These are phyloP conservation scores for Therioaphis trifolii DNA, from an alignment of 2,888 invertebrate genomes.

Conservation along the genomic window DNA sequence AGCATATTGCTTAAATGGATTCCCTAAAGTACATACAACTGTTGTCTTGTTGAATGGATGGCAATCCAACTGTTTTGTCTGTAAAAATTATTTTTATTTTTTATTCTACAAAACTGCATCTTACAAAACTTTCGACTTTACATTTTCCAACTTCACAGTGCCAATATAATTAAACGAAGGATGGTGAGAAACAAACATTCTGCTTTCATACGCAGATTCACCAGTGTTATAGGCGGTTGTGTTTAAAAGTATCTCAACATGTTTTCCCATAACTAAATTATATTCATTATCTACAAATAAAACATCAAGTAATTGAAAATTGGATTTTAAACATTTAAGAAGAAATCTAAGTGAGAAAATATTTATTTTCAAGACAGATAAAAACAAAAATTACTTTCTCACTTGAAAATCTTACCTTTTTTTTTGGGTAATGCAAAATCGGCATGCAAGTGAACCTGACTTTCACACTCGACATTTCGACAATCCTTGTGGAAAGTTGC, in stretches of 20 bases:
- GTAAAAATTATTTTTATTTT: not conserved
- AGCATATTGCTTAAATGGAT: conserved; percentile 81
- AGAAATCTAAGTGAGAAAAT: too few relatives aligned
- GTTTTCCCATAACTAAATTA: conserved; percentile 76
- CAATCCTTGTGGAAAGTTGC: conserved; percentile 93
- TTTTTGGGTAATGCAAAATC: conserved; percentile 71
- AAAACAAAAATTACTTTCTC: too few relatives aligned
- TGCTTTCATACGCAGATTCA: conserved; percentile 91
- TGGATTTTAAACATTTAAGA: not conserved
- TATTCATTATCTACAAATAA: conserved; percentile 61
- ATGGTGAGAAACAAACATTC: conserved; percentile 83
- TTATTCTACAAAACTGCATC: not conserved
- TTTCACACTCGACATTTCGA: conserved; percentile 86
- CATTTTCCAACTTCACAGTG: conserved; percentile 73
- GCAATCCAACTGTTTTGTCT: conserved; percentile 53
- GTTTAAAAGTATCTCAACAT: conserved; percentile 81
- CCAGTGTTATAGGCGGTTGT: conserved; percentile 81
- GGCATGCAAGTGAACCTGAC: conserved; percentile 79
- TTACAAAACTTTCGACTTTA: conserved; percentile 68
- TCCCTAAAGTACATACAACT: conserved; percentile 84
- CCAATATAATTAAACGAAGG: conserved; percentile 83
- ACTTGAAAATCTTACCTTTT: conserved; percentile 69
- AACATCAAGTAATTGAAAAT: too few relatives aligned
- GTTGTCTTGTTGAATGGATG: conserved; percentile 74
- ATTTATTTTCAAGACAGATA: too few relatives aligned